Evolutionary conservation across 1,140 invertebrate species (phyloP), one percentile per base, ranked within the genome.

Genomic region (Drosophila carrolli): DNA sequence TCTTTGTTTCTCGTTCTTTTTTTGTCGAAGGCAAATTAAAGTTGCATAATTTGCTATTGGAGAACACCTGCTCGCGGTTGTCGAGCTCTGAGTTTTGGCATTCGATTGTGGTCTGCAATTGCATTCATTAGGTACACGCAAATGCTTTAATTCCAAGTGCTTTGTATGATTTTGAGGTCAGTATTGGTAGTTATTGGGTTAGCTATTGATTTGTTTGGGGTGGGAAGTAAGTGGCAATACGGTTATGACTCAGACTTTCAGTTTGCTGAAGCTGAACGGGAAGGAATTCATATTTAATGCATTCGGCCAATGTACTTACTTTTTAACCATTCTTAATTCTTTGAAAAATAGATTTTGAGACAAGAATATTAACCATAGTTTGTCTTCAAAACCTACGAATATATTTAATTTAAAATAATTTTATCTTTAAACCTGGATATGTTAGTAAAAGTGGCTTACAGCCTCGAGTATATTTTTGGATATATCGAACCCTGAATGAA

Each of bases 91-190:
- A 67, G 51, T 82, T 82, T 60, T 61, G 51, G 61, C 53, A 81
- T 72, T 78, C 51, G 47, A 63, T 54, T 63, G 68, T 71, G 74
- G 82, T 81, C 71, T 56, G 56, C 63, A 66, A n/a, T 81, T 68
- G 70, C 75, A 76, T 86, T 75, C 75, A 86, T 88, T 86, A 86
- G 37, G 9, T 32, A 66, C 82, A 86, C 82, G 82, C 82, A 78
- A 85, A 81, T 86, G 73, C 27, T 57, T 35, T 66, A 71, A 58
- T 50, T 75, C 38, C 43, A 58, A 67, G 68, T 68, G 51, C 50
- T 60, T 78, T 72, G 72, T 46, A 48, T 62, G 65, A 57, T 68
- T 65, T 61, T 47, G 54, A 82, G 80, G 80, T 78, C 79, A 54
- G 60, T 55, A 81, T 58, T 59, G 59, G 55, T 13, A 38, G 19